Evolutionary conservation across 2,113 vertebrate genomes (phyloP).

Genomic region (Eudorcas thomsonii): DNA sequence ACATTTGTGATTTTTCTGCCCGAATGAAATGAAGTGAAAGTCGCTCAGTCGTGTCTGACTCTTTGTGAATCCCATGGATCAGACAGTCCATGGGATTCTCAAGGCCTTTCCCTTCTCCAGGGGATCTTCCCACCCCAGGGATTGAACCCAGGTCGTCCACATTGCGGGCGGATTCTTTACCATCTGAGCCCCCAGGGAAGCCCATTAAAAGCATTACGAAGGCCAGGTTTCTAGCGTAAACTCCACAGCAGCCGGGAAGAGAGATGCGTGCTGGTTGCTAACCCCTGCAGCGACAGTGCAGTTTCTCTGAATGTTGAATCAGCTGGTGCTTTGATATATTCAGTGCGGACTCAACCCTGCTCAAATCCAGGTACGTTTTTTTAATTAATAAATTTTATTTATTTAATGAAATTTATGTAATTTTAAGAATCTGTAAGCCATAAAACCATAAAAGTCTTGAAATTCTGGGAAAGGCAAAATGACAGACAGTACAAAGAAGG

Average conservation of each 20-base stretch:
- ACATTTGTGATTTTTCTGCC: neutral
- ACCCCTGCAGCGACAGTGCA: accelerated
- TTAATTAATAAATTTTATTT: neutral
- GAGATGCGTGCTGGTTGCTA: neutral
- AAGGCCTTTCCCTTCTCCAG: neutral
- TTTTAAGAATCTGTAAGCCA: neutral
- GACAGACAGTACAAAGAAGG: neutral
- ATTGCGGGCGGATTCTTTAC: neutral
- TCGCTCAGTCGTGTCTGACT: neutral
- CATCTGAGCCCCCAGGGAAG: neutral
- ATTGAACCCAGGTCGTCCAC: neutral
- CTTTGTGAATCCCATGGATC: neutral
- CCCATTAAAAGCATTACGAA: neutral
- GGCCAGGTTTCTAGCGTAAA: neutral
- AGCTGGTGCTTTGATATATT: neutral
- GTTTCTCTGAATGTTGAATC: neutral
- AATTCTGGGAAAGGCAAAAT: no score
- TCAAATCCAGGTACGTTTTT: neutral
- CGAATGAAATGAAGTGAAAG: neutral
- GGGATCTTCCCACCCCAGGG: neutral
- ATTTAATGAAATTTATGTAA: neutral
- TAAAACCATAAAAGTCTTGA: no score
- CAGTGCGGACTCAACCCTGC: neutral
- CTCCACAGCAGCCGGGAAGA: neutral
- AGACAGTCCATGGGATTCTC: neutral